Evolutionary conservation across 2,113 vertebrate genomes (phyloP), one percentile per base, ranked within the genome.

Genomic region (Scatophagus argus): DNA sequence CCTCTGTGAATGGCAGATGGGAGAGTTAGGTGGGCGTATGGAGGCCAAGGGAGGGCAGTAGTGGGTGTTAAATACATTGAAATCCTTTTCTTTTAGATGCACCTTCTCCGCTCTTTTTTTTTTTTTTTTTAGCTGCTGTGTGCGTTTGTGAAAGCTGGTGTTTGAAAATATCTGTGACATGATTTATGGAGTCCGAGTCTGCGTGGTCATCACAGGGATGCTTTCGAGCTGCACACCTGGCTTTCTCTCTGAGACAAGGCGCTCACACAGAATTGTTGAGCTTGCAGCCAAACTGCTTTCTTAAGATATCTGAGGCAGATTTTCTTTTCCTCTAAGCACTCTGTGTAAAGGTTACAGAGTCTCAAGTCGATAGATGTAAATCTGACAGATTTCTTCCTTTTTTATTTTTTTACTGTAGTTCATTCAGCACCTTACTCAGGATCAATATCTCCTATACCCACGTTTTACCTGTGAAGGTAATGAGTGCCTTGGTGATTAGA

Each of bases 1-100:
- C 81, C 79, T 85, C 77, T 84, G 69, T 89, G 90, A 92, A 79
- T 86, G 86, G 84, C 91, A 94, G 83, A 87, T 88, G 90, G 88
- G 79, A 89, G 74, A 81, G 75, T 62, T 65, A 77, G 90, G 89
- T 89, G 82, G 90, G 90, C 76, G 86, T 77, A 71, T 72, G 62
- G 58, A 73, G 83, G 84, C 81, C 59, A 17, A 73, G 77, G 49
- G 36, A 84, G 79, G 89, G 92, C 88, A 77, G 58, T 21, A 59
- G 82, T 84, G 82, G 87, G 83, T 88, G 89, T 88, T 80, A 82
- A 88, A 87, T 87, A 83, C 46, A 23, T 76, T 88, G 41, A 81
- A 81, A 86, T 88, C 65, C 59, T 74, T 85, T 86, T 78, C 47
- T 77, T 81, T 72, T 79, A 72, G 80, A 83, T 75, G 74, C 71